Evolutionary conservation across 2,797 vertebrate genomes (phyloP).

Genomic region (Scleropages formosus): DNA sequence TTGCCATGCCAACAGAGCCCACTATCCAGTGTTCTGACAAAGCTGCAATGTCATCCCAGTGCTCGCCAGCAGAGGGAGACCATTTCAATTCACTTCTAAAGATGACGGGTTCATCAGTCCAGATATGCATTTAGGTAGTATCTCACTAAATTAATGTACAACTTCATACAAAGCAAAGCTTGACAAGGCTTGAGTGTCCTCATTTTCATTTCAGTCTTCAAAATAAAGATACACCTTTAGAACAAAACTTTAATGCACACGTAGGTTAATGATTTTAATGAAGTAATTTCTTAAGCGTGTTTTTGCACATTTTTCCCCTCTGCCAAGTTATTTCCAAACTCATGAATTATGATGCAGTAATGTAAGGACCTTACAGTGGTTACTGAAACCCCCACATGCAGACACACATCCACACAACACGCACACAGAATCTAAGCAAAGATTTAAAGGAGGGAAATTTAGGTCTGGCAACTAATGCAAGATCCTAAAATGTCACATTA

Average conservation of each 20-base stretch:
- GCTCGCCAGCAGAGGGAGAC: slow-evolving; percentile 49
- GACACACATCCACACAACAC: slow-evolving; percentile 54
- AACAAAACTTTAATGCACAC: slow-evolving; percentile 63
- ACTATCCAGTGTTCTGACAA: slow-evolving; percentile 35
- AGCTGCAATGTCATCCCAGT: slow-evolving; percentile 45
- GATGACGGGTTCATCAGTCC: slow-evolving; percentile 7
- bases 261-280: slow-evolving; percentile 50
- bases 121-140: slow-evolving; percentile 22
- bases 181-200: slow-evolving; percentile 28
- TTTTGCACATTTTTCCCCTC: slow-evolving; percentile 43
- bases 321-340: slow-evolving; percentile 61
- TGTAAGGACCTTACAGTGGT: slow-evolving; percentile 63
- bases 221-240: slow-evolving; percentile 63
- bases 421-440: slow-evolving; percentile 23
- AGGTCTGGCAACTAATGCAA: slow-evolving; percentile 28
- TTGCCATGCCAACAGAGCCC: slow-evolving; percentile 65
- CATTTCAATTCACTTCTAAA: slow-evolving; percentile 31
- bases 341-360: slow-evolving; percentile 62
- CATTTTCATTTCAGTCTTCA: slow-evolving; percentile 45
- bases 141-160: slow-evolving; percentile 35
- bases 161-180: slow-evolving; percentile 50
- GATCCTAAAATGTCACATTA: slow-evolving; percentile 45
- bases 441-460: slow-evolving; percentile 12
- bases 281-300: slow-evolving; percentile 24
- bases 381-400: slow-evolving; percentile 53